Base-by-base conservation (phyloP, 2,113 vertebrate genomes). In the Scartelaos histophorus region DNA sequence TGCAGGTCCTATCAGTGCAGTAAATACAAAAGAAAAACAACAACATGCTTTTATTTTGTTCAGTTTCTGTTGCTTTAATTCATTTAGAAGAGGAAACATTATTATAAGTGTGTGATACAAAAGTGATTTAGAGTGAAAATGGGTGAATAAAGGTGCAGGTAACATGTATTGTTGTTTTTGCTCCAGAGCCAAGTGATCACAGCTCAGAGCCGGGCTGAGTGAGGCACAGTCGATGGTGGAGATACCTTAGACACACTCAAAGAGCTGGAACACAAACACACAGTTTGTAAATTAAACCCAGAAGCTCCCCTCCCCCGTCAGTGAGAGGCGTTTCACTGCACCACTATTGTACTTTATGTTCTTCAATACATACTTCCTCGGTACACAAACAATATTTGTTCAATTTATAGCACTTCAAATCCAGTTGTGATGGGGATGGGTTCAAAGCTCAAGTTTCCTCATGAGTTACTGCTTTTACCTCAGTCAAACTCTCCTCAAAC, bases 251-350 rank as follows among this genome's bases (percentile, higher is more conserved):
- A 88, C 86, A 81, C 43, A 79, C 80, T 86, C 82, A 85, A 87
- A 91, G 83, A 90, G 79, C 84, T 89, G 87, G 85, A 90, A 89
- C 87, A 89, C 86, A 89, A 89, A 91, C 86, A 77, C 84, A 77
- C 80, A 85, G 87, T 90, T 87, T 86, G 79, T 89, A 85, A 88
- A 90, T 85, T 76, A 80, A 87, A 79, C 81, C 75, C 81, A 77
- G 75, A 81, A 47, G 71, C 77, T 46, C 49, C 74, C 22, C 72
- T 24, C 38, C 65, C 56, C 53, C 35, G 6, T 24, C 35, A 54
- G 13, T 12, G 34, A 64, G 43, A 66, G 38, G 65, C n/a, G 12
- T 66, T 66, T 66, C 45, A 66, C 65, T 21, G 10, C 45, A 15
- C 22, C 43, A 66, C 38, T 43, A 46, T 47, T 45, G 65, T 66